Conservation (phyloP, 2,888 invertebrate species). For the Trichopoda pennipes region DNA sequence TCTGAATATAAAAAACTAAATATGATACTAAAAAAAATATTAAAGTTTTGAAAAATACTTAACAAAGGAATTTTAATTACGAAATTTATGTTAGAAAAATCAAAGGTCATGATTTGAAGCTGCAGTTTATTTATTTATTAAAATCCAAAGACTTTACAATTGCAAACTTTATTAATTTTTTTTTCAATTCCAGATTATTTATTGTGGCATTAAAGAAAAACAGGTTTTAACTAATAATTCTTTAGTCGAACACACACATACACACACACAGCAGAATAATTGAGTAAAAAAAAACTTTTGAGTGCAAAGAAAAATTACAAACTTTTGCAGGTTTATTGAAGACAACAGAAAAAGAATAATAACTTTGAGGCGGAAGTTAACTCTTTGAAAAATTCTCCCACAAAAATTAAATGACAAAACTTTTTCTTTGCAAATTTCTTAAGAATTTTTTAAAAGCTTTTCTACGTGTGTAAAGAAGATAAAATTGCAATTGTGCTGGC, state of each 20-base stretch:
- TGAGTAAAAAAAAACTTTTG: slow-evolving; percentile 9
- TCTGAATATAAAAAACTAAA: neutral
- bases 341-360: neutral
- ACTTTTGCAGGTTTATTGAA: slow-evolving; percentile 11
- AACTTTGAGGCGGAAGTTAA: slow-evolving; percentile 28
- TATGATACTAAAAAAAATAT: neutral
- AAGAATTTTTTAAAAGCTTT: neutral
- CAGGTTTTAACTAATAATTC: slow-evolving; percentile 16
- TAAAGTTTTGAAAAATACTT: neutral
- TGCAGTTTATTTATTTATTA: neutral
- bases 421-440: slow-evolving; percentile 1
- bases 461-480: neutral
- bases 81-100: slow-evolving; percentile 12
- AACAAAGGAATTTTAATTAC: neutral
- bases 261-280: neutral
- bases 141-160: slow-evolving; percentile 4
- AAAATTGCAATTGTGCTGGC: neutral
- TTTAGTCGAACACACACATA: neutral
- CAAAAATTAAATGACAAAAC: neutral
- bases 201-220: slow-evolving; percentile 31
- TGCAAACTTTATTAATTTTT: neutral
- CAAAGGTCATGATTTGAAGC: slow-evolving; percentile 9
- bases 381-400: neutral
- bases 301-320: slow-evolving; percentile 14
- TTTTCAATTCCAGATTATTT: neutral